These are phyloP conservation scores for Iselma pallidipennis DNA, from an alignment of 2,888 invertebrate genomes.

Conservation along the genomic window DNA sequence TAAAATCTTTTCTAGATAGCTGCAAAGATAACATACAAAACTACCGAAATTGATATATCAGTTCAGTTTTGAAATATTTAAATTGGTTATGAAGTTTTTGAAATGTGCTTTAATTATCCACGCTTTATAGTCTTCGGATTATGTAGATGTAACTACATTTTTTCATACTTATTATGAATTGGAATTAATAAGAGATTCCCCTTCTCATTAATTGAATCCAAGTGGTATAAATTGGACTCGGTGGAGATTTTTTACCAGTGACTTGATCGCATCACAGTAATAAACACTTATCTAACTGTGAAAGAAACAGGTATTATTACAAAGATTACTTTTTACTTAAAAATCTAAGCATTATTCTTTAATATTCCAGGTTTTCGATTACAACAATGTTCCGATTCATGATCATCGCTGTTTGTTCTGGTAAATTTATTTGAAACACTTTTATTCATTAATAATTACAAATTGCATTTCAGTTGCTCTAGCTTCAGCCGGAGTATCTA, in stretches of 20 bases:
- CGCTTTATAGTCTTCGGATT: conserved; percentile 2
- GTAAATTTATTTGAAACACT: conserved; percentile 12
- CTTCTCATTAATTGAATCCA: conserved; percentile 2
- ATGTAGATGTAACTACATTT: background rate
- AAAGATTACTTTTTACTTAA: background rate
- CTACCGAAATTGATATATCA: no score
- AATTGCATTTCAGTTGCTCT: conserved; percentile 11
- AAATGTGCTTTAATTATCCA: conserved; percentile 17
- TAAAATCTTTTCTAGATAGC: background rate
- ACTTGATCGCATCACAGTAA: conserved; percentile 4
- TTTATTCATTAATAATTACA: background rate
- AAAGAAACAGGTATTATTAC: background rate
- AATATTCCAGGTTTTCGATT: conserved; percentile 2
- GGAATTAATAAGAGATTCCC: conserved; percentile 10
- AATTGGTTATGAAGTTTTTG: background rate
- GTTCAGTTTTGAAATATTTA: background rate
- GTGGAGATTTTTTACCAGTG: conserved; percentile 6
- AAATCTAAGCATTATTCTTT: background rate
- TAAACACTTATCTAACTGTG: conserved; percentile 4
- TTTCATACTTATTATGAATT: conserved; percentile 6
- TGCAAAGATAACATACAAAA: background rate
- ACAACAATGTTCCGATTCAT: conserved; percentile 25
- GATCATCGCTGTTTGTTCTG: conserved; percentile 14
- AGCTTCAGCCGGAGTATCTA: conserved; percentile 10
- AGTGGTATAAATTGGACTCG: background rate